Evolutionary conservation across 2,888 invertebrate genomes (phyloP).

Genomic region (Nomada flava): DNA sequence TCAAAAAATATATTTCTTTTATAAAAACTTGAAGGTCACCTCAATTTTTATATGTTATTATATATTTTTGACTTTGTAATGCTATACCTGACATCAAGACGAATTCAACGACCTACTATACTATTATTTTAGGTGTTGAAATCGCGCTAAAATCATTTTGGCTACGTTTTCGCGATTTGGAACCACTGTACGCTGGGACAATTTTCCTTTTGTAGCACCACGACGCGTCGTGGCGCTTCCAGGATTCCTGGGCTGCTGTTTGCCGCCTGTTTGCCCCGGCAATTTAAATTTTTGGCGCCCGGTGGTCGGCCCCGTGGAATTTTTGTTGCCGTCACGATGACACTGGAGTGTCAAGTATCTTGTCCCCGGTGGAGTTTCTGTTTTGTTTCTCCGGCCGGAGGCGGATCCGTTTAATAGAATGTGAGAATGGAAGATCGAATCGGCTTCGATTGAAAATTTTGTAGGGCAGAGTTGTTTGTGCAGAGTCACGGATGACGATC

Average conservation of each 20-base stretch:
- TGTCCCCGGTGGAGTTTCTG: not conserved
- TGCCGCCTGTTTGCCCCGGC: slow-evolving; percentile 35
- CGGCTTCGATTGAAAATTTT: not conserved
- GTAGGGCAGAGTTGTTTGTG: not conserved
- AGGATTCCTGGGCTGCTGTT: slow-evolving; percentile 32
- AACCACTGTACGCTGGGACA: no score
- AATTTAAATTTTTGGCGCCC: slow-evolving; percentile 52
- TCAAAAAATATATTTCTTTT: no score
- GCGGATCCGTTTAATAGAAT: not conserved
- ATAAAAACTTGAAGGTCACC: no score
- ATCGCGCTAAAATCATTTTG: no score
- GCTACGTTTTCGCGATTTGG: no score
- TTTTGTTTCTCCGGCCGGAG: not conserved
- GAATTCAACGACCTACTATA: no score
- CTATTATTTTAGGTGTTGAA: no score
- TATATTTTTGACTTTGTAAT: no score
- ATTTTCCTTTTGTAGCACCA: slow-evolving; percentile 32
- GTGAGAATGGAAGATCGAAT: not conserved
- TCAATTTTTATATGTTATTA: no score
- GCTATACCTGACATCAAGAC: no score
- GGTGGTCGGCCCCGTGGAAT: slow-evolving; percentile 39
- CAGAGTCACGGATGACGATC: not conserved
- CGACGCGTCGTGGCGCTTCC: slow-evolving; percentile 12
- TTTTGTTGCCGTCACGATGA: slow-evolving; percentile 23
- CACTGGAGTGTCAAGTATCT: slow-evolving; percentile 8